Conservation (phyloP, 2,113 vertebrate genomes). For the Terrapene triunguis region DNA sequence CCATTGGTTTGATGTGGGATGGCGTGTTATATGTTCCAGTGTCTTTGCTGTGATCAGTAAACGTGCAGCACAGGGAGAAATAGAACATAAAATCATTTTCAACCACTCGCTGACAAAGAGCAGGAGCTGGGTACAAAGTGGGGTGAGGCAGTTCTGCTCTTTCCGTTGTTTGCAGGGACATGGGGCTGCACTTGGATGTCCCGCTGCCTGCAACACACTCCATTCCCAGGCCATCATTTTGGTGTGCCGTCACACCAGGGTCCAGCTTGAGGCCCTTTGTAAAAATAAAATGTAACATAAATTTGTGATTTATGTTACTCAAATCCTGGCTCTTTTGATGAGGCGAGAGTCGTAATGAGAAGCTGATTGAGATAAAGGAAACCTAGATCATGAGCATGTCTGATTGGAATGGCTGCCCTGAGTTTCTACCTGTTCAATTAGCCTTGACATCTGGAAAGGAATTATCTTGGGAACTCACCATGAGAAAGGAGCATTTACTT, state of each 20-base stretch:
- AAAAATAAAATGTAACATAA: neutral
- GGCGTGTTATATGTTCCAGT: neutral
- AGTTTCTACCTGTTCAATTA: accelerated
- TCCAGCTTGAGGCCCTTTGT: neutral
- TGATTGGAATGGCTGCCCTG: neutral
- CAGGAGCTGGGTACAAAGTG: neutral
- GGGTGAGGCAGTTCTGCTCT: neutral
- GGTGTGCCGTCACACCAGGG: neutral
- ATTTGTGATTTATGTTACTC: neutral
- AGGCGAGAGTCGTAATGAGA: neutral
- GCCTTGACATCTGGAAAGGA: constrained; percentile 85
- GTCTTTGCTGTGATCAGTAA: neutral
- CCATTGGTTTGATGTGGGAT: neutral
- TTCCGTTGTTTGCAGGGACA: neutral
- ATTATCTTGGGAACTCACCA: constrained; percentile 97
- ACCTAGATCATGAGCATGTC: neutral
- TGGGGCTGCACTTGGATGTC: accelerated
- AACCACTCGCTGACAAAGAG: neutral
- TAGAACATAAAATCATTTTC: neutral
- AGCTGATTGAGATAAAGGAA: neutral
- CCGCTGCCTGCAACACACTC: accelerated
- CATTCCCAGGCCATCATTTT: neutral
- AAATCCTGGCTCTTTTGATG: neutral
- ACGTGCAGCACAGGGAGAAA: neutral
- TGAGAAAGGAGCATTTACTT: constrained; percentile 96